Base-by-base conservation (phyloP, 2,113 vertebrate species). In the Narcine bancroftii region DNA sequence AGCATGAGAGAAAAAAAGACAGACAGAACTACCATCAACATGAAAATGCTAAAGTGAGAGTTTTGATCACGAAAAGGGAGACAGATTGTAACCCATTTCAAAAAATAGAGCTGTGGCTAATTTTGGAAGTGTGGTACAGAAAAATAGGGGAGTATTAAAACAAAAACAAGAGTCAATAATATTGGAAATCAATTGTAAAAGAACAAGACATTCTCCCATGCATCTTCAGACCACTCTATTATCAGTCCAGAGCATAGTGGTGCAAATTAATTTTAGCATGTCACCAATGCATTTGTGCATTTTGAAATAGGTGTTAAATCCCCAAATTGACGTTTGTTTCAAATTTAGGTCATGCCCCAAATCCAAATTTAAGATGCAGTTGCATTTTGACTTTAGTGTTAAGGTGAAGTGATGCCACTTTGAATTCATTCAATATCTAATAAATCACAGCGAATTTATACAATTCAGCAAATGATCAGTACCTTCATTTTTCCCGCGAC, bases 51-150 rank as follows among this genome's bases (percentile, higher is more conserved):
- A 87, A n/a, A 87, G 53, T 60, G 50, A 87, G 81, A 60, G 53
- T 87, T 87, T n/a, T 60, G 81, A 60, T 87, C 53, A 60, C 60
- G 81, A 87, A 87, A 60, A 87, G 53, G n/a, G 81, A 87, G 50
- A 87, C 81, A 87, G 81, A 87, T 87, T 87, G 81, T 60, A 56
- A 85, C 81, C 81, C 60, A 87, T 60, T 60, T 87, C n/a, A 87
- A 87, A 60, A 87, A 60, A 87, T 56, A 60, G 81, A 60, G 15
- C 81, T 60, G 50, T 19, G 33, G 56, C 56, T 87, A 87, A 87
- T 87, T 87, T 87, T 87, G 56, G 81, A 85, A 87, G 53, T 87
- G 53, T 33, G 53, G 21, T 87, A 87, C 53, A 60, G 33, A 56
- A 53, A 85, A 85, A 79, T 47, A 85, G 53, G 81, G 36, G 24